Base-by-base conservation (phyloP, 2,888 invertebrate species). In the Lasioglossum villosulum region DNA sequence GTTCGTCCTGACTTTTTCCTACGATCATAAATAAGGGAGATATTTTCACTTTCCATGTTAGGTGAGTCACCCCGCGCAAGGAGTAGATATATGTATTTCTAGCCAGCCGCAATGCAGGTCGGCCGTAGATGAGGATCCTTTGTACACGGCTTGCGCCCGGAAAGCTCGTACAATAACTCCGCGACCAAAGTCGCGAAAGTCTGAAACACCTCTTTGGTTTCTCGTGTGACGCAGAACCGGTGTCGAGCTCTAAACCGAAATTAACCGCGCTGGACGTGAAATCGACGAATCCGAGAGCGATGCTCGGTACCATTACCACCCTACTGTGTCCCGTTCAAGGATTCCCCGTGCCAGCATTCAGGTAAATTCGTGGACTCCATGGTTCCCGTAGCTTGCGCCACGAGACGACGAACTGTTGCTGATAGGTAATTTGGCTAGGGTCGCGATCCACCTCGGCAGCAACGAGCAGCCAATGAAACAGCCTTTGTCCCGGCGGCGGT, bases 311-410 rank as follows among this genome's bases (percentile, higher is more conserved):
- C 23, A 71, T 83, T 48, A 74, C 91, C 45, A 96, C 97, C 34
- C 90, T 96, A 66, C 92, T 96, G 73, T 96, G 96, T 91, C 96
- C 96, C 90, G 96, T 96, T 66, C 96, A 96, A 95, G 96, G 96
- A 88, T 96, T 95, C 89, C 96, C 96, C 52, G 95, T 96, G 79
- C 96, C 96, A 86, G 91, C 95, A 90, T 96, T 96, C 95, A 96
- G 96, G 96, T 96, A 96, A 94, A 86, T 75, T 23, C 14, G 59
- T 37, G n/a, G 37, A 37, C 48, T 52, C n/a, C 10, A 52, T 3
- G 52, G n/a, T n/a, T 52, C 10, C 75, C 59, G 5, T 30, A 59
- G 70, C 73, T 70, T 56, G 27, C 37, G 39, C n/a, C 68, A 37
- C 16, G 27, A 34, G 78, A 10, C 68, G 48, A 34, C 27, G 78